These are phyloP conservation scores for Otis tarda DNA, from an alignment of 2,113 vertebrate species.

Conservation along the genomic window DNA sequence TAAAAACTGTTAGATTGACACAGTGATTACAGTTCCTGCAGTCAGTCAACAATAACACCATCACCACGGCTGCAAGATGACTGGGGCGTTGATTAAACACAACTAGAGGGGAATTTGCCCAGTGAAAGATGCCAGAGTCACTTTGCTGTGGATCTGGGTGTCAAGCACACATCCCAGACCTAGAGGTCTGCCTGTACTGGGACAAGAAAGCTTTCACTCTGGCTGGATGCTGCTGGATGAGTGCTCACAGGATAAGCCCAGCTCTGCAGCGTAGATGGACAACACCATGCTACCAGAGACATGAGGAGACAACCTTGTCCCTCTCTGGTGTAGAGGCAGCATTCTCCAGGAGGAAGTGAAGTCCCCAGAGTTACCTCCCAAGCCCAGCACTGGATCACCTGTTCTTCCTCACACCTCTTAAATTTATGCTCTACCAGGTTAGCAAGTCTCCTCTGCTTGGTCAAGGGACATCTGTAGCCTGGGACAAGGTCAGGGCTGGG, in stretches of 20 bases:
- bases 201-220: not conserved
- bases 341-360: not conserved
- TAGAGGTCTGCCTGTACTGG: not conserved
- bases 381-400: not conserved
- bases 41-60: not conserved
- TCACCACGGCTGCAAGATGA: not conserved
- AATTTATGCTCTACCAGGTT: not conserved
- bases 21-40: not conserved
- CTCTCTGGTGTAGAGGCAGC: not conserved
- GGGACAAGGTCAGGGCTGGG: not conserved
- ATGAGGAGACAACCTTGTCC: not conserved
- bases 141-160: not conserved
- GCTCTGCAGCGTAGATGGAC: not conserved
- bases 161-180: not conserved
- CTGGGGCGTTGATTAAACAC: not conserved
- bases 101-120: not conserved
- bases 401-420: not conserved
- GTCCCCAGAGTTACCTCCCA: not conserved
- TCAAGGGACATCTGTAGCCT: not conserved
- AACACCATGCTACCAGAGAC: not conserved
- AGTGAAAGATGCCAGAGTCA: not conserved
- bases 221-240: not conserved
- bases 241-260: not conserved
- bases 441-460: not conserved
- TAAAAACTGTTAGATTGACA: not conserved